These are phyloP conservation scores for Ceratoteleas bidentatus DNA, from an alignment of 1,140 invertebrate genomes.

Conservation along the genomic window DNA sequence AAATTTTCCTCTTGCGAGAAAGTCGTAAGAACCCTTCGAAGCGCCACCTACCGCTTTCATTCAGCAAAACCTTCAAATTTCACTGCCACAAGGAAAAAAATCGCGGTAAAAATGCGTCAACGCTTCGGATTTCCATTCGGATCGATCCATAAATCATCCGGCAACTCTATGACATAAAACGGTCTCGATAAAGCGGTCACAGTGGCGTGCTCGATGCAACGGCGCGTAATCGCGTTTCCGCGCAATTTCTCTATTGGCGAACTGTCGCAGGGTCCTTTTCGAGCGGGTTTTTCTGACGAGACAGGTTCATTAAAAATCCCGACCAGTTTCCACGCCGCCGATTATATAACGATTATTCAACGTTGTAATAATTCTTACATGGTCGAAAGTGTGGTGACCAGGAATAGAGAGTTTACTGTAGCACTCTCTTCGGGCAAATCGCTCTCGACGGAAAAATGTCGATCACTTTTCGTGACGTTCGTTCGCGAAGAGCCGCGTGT, in stretches of 20 bases:
- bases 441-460: slow-evolving; percentile 32
- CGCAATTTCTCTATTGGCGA: slow-evolving; percentile 60
- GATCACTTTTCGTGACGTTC: slow-evolving; percentile 48
- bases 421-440: slow-evolving; percentile 56
- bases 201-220: slow-evolving; percentile 3
- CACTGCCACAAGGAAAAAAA: too few relatives aligned
- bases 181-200: not conserved
- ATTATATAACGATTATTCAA: slow-evolving; percentile 74
- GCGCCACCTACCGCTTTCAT: too few relatives aligned
- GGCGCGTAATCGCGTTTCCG: slow-evolving; percentile 53
- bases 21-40: too few relatives aligned
- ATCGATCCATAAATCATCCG: too few relatives aligned
- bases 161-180: too few relatives aligned
- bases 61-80: too few relatives aligned
- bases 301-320: slow-evolving; percentile 68
- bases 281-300: slow-evolving; percentile 69
- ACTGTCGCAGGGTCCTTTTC: slow-evolving; percentile 62
- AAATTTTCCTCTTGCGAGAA: too few relatives aligned
- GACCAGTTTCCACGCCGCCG: slow-evolving; percentile 67
- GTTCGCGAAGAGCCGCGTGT: slow-evolving; percentile 19
- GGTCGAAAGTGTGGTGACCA: slow-evolving; percentile 67
- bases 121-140: too few relatives aligned
- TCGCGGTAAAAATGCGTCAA: too few relatives aligned
- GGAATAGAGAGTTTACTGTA: slow-evolving; percentile 66
- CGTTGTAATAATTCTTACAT: slow-evolving; percentile 73